A percentile compares a stretch with the other conserved stretches of the same genome.
These are phyloP conservation scores for Chrysomallon squamiferum DNA, from an alignment of 1,140 invertebrate genomes.

Conservation along the genomic window DNA sequence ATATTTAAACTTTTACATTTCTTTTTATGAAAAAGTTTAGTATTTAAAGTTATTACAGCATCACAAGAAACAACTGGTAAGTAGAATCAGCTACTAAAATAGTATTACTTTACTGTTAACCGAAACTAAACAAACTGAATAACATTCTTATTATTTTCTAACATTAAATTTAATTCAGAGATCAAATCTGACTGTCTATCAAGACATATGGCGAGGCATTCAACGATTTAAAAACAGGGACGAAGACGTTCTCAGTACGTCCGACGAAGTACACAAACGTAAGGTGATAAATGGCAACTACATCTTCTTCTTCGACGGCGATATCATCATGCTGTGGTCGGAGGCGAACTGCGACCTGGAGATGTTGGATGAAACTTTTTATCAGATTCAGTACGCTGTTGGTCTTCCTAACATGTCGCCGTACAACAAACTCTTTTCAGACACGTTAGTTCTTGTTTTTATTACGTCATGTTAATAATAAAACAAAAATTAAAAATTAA, in stretches of 20 bases:
- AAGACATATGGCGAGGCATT: constrained; percentile 21
- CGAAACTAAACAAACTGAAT: no score
- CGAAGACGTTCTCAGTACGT: constrained; percentile 17
- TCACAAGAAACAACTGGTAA: no score
- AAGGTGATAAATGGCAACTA: constrained; percentile 32
- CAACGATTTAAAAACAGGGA: constrained; percentile 16
- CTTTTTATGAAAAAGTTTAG: no score
- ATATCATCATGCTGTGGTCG: constrained; percentile 17
- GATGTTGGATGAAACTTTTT: not conserved
- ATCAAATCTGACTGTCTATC: not conserved
- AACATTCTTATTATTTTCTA: no score
- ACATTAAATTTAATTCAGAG: not conserved
- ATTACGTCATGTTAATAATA: no score
- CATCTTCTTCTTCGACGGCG: constrained; percentile 28
- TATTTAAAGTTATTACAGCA: no score
- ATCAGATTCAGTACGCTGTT: not conserved
- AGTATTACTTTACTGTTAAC: no score
- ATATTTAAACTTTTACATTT: no score
- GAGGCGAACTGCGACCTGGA: constrained; percentile 14
- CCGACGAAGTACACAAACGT: constrained; percentile 16
- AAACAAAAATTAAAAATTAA: no score
- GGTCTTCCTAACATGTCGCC: not conserved
- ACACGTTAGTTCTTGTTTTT: not conserved
- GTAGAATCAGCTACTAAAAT: no score
- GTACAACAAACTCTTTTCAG: not conserved